Conservation (phyloP, 2,888 invertebrate species). For the Gymnocheta viridis region DNA sequence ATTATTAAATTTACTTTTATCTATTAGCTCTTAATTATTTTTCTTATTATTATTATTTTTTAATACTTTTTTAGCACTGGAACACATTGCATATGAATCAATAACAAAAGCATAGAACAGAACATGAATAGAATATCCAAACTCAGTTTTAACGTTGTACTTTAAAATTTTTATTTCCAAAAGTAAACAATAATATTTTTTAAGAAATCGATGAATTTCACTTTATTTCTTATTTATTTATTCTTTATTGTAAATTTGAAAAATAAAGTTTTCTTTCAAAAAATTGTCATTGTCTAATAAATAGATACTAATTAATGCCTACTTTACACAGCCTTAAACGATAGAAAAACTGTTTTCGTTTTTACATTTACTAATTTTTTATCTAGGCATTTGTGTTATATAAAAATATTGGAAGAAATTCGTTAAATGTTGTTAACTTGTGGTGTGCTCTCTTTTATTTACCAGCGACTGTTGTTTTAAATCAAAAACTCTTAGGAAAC, state of each 20-base stretch:
- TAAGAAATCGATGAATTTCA: neutral
- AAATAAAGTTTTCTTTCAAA: neutral
- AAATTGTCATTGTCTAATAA: neutral
- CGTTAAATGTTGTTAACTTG: neutral
- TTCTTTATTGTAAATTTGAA: neutral
- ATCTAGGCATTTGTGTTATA: neutral
- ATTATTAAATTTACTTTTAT: constrained; percentile 13
- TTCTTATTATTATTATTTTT: neutral
- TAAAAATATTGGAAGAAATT: neutral
- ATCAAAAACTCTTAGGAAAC: neutral
- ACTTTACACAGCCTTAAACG: constrained; percentile 61
- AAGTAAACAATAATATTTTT: neutral
- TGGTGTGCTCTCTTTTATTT: neutral
- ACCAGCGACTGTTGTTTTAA: neutral
- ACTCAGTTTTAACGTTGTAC: neutral
- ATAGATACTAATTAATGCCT: constrained; percentile 48
- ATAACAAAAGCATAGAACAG: neutral
- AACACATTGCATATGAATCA: constrained; percentile 3
- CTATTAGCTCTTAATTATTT: neutral
- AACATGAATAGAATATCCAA: neutral
- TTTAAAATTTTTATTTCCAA: neutral
- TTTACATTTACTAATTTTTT: constrained; percentile 1
- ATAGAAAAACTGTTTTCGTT: constrained; percentile 5
- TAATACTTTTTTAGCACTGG: neutral
- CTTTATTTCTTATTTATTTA: constrained; percentile 4